Evolutionary conservation across 2,888 invertebrate genomes (phyloP), one percentile per base, ranked within the genome.

Genomic region (Coecobrya sp.): DNA sequence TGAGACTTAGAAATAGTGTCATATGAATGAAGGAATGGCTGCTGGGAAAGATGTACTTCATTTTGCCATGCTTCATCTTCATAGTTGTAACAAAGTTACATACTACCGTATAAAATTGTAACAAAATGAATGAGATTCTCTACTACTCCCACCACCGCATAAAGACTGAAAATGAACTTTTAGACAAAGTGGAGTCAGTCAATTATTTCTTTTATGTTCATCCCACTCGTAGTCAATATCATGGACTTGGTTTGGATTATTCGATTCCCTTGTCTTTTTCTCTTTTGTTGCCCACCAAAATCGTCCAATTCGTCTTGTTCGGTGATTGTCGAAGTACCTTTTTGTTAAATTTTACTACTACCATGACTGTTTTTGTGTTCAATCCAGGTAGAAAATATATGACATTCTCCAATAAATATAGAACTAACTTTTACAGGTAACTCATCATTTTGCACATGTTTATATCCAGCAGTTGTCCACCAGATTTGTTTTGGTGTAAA

Each of bases 161-260:
- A 93, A 88, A 81, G 42, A 27, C 55, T 81, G 81, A 93, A 89
- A 89, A 93, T 90, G 93, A 93, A 91, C 88, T 93, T 86, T 65
- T 59, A 91, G 88, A 93, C 91, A 92, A 90, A 89, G 89, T 87
- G 93, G 93, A 93, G 89, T 90, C 90, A 93, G 59, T 93, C 86
- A 91, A 93, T 91, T 93, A 93, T 86, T 84, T 93, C 59, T 86
- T 65, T 86, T 85, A 22, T 85, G 65, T 22, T 45, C 11, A 0
- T 65, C 52, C 19, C 13, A 4, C 30, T 68, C 13, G 1, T 1
- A 79, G 73, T 79, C 68, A 70, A 25, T 84, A n/a, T 70, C 86
- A 55, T 86, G 79, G 59, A 27, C 19, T 45, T 42, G 45, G 45
- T 36, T 73, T 76, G 16, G 19, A 55, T 30, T 16, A 52, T 68